phyloP scores from a whole-genome alignment of 1,140 invertebrate species.

The Drosophila kohkoa region DNA sequence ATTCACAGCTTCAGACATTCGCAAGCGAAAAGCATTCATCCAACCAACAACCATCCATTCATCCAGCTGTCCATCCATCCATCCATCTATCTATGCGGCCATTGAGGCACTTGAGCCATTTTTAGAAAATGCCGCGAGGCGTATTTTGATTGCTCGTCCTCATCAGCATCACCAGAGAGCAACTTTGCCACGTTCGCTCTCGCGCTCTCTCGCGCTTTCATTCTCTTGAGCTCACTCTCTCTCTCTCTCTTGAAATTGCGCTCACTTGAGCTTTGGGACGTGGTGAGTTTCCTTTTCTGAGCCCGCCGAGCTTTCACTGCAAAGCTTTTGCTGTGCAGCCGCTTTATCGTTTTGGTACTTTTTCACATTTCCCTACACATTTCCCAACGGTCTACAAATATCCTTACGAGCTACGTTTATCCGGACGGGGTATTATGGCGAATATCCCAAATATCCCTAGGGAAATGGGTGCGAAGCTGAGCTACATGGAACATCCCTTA shows the following conservation, averaged over 20 bases:
- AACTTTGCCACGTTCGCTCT: background rate
- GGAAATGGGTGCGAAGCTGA: background rate
- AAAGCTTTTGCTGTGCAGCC: background rate
- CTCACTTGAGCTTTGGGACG: conserved; percentile 5
- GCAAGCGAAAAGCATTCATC: conserved; percentile 25
- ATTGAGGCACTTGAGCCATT: conserved; percentile 50
- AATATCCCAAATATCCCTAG: background rate
- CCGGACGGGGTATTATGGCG: background rate
- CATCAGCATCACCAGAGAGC: background rate
- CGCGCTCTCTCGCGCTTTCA: background rate
- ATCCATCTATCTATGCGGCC: conserved; percentile 1
- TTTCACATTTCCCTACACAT: background rate
- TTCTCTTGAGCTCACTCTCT: background rate
- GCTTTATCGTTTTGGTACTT: conserved; percentile 5
- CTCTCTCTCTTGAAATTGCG: background rate
- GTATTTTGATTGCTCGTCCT: conserved; percentile 56
- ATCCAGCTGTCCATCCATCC: background rate
- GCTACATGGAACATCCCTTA: background rate
- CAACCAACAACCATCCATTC: conserved; percentile 1
- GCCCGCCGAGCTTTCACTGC: background rate
- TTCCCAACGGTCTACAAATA: background rate
- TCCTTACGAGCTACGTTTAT: conserved; percentile 11
- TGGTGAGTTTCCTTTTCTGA: background rate
- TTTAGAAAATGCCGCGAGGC: conserved; percentile 47
- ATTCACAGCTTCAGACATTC: conserved; percentile 8